Evolutionary conservation across 1,140 invertebrate species (phyloP).

Genomic region (Orchesella cincta): DNA sequence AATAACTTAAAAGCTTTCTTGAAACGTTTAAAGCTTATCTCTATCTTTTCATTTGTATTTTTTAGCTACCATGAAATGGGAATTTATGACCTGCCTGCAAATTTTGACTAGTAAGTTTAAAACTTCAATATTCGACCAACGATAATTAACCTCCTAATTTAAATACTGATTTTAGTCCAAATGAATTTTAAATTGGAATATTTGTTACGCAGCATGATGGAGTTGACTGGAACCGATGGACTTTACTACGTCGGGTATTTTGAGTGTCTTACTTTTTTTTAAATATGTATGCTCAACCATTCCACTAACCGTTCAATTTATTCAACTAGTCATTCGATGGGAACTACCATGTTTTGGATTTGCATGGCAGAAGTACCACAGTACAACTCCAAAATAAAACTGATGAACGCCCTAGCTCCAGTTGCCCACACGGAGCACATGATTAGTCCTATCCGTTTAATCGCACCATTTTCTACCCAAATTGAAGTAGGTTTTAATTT

Average conservation of each 20-base stretch:
- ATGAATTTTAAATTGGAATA: too few relatives aligned
- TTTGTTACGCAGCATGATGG: constrained; percentile 52
- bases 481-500: constrained; percentile 25
- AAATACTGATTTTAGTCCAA: too few relatives aligned
- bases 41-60: background rate
- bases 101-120: constrained; percentile 56
- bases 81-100: constrained; percentile 62
- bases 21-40: background rate
- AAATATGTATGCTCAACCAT: constrained; percentile 46
- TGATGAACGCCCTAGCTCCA: constrained; percentile 66
- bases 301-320: background rate
- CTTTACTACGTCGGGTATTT: constrained; percentile 57
- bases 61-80: constrained; percentile 53
- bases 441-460: constrained; percentile 32
- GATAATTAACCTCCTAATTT: constrained; percentile 59
- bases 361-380: constrained; percentile 51
- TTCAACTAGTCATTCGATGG: constrained; percentile 23
- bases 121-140: background rate
- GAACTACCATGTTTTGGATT: constrained; percentile 53
- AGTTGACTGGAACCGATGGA: constrained; percentile 54
- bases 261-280: constrained; percentile 51
- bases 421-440: constrained; percentile 31
- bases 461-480: constrained; percentile 35
- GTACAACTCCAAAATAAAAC: constrained; percentile 51
- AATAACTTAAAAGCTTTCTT: background rate